Base-by-base conservation (phyloP, 1,140 invertebrate species). In the Coelopa frigida region DNA sequence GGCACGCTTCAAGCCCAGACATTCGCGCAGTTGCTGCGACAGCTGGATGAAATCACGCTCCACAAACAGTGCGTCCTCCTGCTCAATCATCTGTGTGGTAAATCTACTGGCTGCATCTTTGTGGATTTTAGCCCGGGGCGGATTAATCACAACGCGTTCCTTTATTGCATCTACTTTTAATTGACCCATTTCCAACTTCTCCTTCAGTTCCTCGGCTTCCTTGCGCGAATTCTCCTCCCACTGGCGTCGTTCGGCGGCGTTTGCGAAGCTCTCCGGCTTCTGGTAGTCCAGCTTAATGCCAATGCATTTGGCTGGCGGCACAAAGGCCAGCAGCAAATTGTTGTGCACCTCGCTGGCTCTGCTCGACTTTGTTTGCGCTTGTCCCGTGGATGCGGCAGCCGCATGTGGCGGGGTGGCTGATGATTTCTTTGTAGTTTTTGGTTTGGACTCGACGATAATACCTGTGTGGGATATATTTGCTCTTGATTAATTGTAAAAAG, bases 21-120 rank as follows among this genome's bases (percentile, higher is more conserved):
- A 78, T 1, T 78, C 76, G 56, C 85, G 86, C 23, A 92, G 83
- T 58, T 83, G 80, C 23, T 79, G 73, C 52, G 89, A 85, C 49
- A 85, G 69, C 53, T 85, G 78, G 29, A 86, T 73, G 2, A 91
- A 68, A 52, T 83, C 80, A 33, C 78, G 78, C 17, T 66, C 62
- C 49, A 58, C 56, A 5, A 66, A 61, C 1, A 66, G 40, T 1
- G 55, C 58, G 42, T 66, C 59, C 31, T 66, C 62, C 10, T 66
- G 62, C 18, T 66, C 59, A 6, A 66, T 61, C 1, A 66, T 40
- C 42, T 50, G 35, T 2, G 23, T 35, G 11, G 43, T 50, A 21
- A 45, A 50, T 14, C 38, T 31, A 23, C 36, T 35, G 17, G 31
- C 21, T 8, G 37, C 37, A 20, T 50, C 42, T 17, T 23, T 36